Evolutionary conservation across 2,888 invertebrate genomes (phyloP), one percentile per base, ranked within the genome.

Genomic region (Itoplectis maculator): DNA sequence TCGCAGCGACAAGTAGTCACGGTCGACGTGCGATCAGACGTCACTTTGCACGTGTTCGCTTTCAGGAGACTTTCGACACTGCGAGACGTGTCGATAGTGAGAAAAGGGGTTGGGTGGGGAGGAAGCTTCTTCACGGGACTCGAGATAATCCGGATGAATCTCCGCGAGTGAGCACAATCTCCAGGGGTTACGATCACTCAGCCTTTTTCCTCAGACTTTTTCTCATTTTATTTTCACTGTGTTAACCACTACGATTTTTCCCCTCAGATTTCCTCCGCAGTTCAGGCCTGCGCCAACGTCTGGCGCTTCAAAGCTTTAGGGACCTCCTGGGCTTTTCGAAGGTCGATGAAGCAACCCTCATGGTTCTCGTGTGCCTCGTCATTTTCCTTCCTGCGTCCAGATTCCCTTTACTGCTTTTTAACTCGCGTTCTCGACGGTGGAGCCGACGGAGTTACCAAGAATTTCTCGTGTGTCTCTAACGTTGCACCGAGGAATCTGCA

Each of bases 271-370:
- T n/a, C n/a, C 49, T 8, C 63, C n/a, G n/a, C 11, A 49, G 61
- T 37, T 35, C 18, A 47, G 37, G 40, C 73, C 49, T n/a, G 40
- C 51, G 37, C 56, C 29, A 59, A 56, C 29, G 20, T 20, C 20
- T 20, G 8, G 37, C 29, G 18, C 23, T 45, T 15, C 20, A 18
- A 29, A 18, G 7, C 47, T 47, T 18, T 13, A 40, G 13, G 13
- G 18, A 4, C 45, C 13, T n/a, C 42, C 37, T 51, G 15, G n/a
- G n/a, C 51, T 20, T 40, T 65, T 51, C 13, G 8, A 51, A 23
- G 49, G n/a, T 40, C 51, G n/a, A 63, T 45, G 63, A 63, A 74
- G n/a, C 11, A 4, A 51, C 63, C n/a, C 23, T 51, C 40, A 51
- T 5, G 18, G 49, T 23, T 51, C 63, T 63, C 23, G 18, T 15